A percentile compares a stretch with the other conserved stretches of the same genome.
Conservation (phyloP, 2,113 vertebrate genomes). For the Pogona vitticeps region DNA sequence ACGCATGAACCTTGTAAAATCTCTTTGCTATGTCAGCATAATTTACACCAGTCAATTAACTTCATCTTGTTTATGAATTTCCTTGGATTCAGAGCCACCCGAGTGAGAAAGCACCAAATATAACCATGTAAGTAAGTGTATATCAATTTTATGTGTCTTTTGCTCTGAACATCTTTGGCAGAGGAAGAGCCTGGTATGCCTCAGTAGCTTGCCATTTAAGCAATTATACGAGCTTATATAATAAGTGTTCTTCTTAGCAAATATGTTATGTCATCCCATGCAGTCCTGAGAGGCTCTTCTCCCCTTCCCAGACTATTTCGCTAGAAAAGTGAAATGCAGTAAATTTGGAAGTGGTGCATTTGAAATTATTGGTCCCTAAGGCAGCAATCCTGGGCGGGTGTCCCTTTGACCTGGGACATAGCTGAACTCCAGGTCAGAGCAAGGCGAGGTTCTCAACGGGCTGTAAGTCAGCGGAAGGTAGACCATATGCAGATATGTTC, state of each 20-base stretch:
- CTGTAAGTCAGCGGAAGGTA: too few species aligned
- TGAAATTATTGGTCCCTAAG: background rate
- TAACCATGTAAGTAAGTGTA: background rate
- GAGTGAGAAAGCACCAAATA: conserved; percentile 8
- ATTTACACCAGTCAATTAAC: conserved; percentile 9
- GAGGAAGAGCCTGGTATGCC: background rate
- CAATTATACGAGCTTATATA: background rate
- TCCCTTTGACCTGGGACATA: too few species aligned
- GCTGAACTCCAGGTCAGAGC: background rate
- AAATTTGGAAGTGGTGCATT: background rate
- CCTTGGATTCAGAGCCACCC: conserved; percentile 4
- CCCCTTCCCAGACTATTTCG: background rate
- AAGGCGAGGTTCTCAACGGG: background rate
- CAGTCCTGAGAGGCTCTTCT: background rate
- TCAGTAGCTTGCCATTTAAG: background rate
- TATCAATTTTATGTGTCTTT: conserved; percentile 11
- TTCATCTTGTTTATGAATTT: conserved; percentile 1
- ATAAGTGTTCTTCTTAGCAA: background rate
- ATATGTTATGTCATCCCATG: background rate
- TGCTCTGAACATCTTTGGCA: conserved; percentile 2
- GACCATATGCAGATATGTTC: too few species aligned
- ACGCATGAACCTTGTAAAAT: background rate
- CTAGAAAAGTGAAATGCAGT: background rate
- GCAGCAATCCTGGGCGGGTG: background rate
- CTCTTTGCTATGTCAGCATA: conserved; percentile 12